A percentile compares a stretch with the other conserved stretches of the same genome.
These are phyloP conservation scores for Eupithecia abbreviata DNA, from an alignment of 2,888 invertebrate genomes.

Conservation along the genomic window DNA sequence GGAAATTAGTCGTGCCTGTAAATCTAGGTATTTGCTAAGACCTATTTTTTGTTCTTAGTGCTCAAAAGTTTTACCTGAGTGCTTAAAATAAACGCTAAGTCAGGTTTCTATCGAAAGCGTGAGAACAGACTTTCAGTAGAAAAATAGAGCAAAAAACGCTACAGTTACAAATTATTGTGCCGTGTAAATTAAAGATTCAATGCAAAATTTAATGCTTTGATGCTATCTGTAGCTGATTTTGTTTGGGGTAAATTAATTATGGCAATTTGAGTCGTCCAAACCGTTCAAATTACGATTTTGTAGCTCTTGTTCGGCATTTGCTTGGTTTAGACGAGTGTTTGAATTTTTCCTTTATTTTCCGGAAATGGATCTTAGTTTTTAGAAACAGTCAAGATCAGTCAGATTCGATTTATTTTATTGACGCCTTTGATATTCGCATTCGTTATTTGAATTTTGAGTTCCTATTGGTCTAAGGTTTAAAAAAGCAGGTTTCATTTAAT, in stretches of 20 bases:
- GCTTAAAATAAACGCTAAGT: background rate
- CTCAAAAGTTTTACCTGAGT: background rate
- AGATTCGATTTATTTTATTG: background rate
- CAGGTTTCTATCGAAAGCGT: slow-evolving; percentile 66
- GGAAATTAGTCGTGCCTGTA: background rate
- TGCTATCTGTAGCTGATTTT: slow-evolving; percentile 73
- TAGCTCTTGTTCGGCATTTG: slow-evolving; percentile 55
- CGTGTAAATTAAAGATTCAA: slow-evolving; percentile 81
- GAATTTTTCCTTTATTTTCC: slow-evolving; percentile 1
- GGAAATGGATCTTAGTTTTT: background rate
- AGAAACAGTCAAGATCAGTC: background rate
- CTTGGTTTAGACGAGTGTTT: slow-evolving; percentile 51
- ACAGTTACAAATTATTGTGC: slow-evolving; percentile 82
- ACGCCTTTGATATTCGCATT: background rate
- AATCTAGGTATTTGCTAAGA: background rate
- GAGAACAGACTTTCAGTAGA: slow-evolving; percentile 66
- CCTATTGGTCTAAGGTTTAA: background rate
- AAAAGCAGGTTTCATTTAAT: background rate
- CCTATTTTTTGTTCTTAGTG: background rate
- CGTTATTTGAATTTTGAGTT: background rate
- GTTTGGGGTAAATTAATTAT: slow-evolving; percentile 82
- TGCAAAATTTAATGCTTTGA: slow-evolving; percentile 79
- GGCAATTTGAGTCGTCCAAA: slow-evolving; percentile 68
- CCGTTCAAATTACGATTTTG: slow-evolving; percentile 77
- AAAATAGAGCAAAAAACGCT: slow-evolving; percentile 70